These are phyloP conservation scores for Cossypha caffra DNA, from an alignment of 2,797 vertebrate species.

Conservation along the genomic window DNA sequence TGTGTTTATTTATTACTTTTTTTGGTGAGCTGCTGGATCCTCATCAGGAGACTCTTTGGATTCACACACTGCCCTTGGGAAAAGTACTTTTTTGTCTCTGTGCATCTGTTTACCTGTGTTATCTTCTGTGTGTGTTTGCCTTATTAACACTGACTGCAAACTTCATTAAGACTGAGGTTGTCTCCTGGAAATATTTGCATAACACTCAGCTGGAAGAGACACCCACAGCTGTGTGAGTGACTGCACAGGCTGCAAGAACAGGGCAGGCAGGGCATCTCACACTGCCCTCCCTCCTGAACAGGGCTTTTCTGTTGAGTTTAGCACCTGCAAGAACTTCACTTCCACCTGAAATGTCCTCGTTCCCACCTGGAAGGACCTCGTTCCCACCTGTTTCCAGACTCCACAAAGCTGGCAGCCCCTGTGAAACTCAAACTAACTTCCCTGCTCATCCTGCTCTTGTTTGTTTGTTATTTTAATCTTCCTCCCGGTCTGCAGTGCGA, in stretches of 20 bases:
- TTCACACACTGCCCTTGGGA: not conserved
- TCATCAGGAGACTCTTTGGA: not conserved
- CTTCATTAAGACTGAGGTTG: not conserved
- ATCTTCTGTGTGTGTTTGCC: not conserved
- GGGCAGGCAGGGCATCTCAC: not conserved
- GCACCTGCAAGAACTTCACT: not conserved
- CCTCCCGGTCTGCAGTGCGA: conserved; percentile 9
- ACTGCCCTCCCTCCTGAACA: not conserved
- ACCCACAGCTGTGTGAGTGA: not conserved
- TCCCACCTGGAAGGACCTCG: rapidly evolving
- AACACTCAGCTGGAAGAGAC: not conserved
- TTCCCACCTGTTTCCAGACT: not conserved
- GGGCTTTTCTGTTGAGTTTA: not conserved
- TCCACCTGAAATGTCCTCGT: not conserved
- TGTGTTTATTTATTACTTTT: not conserved
- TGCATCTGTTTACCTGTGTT: not conserved
- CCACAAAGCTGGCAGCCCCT: not conserved
- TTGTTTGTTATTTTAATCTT: conserved; percentile 81
- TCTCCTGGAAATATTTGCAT: not conserved
- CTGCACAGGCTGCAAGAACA: not conserved
- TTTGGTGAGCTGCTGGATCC: not conserved
- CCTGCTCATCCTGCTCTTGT: conserved; percentile 19
- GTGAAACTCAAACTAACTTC: conserved; percentile 15
- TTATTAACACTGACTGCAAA: not conserved
- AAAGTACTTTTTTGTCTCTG: not conserved